Percentiles rank a stretch among this genome's conserved stretches.
Conservation (phyloP, 2,888 invertebrate species). For the Epinotia nisella region DNA sequence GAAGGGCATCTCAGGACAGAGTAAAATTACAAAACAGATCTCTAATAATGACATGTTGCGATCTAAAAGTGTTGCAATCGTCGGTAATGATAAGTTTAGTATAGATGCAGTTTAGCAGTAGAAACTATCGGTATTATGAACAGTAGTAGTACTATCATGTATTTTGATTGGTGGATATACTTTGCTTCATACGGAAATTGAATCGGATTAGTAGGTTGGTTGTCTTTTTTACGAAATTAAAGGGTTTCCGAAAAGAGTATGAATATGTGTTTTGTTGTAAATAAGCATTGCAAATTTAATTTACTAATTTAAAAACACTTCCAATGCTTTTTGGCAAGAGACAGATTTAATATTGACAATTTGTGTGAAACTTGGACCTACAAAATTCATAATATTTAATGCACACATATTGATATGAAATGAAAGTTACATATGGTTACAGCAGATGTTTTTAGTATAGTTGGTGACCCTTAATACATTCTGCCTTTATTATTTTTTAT, state of each 20-base stretch:
- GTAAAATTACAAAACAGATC: constrained; percentile 75
- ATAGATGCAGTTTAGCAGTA: constrained; percentile 54
- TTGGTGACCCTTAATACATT: no score
- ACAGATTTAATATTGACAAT: neutral
- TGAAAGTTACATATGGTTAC: no score
- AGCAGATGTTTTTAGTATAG: no score
- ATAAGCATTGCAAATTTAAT: no score
- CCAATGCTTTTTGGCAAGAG: neutral
- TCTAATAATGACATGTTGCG: constrained; percentile 77
- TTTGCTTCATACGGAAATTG: neutral
- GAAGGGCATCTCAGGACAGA: constrained; percentile 52
- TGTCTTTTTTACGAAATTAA: neutral
- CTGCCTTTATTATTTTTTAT: no score
- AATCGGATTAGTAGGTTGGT: neutral
- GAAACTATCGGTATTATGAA: neutral
- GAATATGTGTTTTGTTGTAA: no score
- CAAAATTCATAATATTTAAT: constrained; percentile 51
- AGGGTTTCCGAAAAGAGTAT: neutral
- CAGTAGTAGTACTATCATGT: constrained; percentile 1
- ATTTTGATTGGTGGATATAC: no score
- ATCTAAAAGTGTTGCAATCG: constrained; percentile 80
- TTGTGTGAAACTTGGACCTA: neutral
- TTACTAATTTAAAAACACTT: neutral
- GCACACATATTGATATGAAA: no score
- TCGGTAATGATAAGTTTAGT: constrained; percentile 77